Evolutionary conservation across 1,140 invertebrate species (phyloP).

Genomic region (Cydia splendana): DNA sequence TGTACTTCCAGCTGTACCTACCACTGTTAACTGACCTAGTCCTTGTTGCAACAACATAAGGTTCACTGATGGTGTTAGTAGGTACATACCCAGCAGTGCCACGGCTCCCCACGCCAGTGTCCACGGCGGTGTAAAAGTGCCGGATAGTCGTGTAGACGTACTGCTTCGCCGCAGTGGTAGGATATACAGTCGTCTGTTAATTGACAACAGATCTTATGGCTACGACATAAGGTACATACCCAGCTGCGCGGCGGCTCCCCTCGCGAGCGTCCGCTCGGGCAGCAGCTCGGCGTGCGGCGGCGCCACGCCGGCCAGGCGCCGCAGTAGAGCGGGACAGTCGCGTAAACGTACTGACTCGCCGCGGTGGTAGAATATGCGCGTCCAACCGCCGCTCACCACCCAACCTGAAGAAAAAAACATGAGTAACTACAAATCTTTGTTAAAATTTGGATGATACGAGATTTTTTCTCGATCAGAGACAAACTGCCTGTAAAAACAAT

Average conservation of each 20-base stretch:
- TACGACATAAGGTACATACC: too few relatives aligned
- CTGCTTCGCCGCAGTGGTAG: too few relatives aligned
- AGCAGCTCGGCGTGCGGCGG: slow-evolving; percentile 81
- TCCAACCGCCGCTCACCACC: slow-evolving; percentile 80
- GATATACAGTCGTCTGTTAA: too few relatives aligned
- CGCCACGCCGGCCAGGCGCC: slow-evolving; percentile 62
- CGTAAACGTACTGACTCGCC: slow-evolving; percentile 92
- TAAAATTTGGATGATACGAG: too few relatives aligned
- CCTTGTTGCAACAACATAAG: too few relatives aligned
- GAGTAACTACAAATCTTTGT: neutral
- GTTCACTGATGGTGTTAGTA: too few relatives aligned
- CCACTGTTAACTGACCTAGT: too few relatives aligned
- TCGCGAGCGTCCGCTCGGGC: slow-evolving; percentile 68
- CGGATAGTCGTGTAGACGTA: slow-evolving; percentile 46
- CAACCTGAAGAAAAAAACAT: slow-evolving; percentile 57
- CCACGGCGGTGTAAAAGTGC: slow-evolving; percentile 60
- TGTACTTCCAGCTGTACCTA: too few relatives aligned
- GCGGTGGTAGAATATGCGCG: slow-evolving; percentile 88
- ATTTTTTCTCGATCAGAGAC: too few relatives aligned
- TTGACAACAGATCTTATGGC: too few relatives aligned
- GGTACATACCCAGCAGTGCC: slow-evolving; percentile 84
- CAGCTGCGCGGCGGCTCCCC: slow-evolving; percentile 87
- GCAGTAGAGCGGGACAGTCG: slow-evolving; percentile 82
- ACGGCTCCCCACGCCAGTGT: slow-evolving; percentile 85
- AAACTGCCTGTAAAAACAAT: too few relatives aligned